phyloP scores from a whole-genome alignment of 2,888 invertebrate genomes.

The Drosophila eohydei region DNA sequence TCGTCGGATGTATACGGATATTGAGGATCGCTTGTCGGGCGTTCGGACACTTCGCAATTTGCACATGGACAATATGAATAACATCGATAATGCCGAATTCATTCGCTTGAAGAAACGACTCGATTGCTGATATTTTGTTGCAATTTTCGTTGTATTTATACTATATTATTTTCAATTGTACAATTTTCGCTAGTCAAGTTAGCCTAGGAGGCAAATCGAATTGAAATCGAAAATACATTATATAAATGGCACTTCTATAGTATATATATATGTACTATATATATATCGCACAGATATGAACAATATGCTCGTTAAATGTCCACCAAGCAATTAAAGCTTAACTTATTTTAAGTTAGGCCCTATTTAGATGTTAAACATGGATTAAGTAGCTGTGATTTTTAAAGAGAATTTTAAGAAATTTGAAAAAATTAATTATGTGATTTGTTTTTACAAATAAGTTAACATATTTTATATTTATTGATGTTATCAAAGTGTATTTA shows the following conservation, averaged over 20 bases:
- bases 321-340: slow-evolving; percentile 25
- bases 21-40: slow-evolving; percentile 81
- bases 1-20: slow-evolving; percentile 83
- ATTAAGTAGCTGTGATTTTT: slow-evolving; percentile 56
- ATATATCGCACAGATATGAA: slow-evolving; percentile 10
- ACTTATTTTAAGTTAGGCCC: slow-evolving; percentile 23
- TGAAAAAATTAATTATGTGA: slow-evolving; percentile 22
- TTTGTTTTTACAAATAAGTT: slow-evolving; percentile 17
- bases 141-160: slow-evolving; percentile 82
- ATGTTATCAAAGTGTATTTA: slow-evolving; percentile 35
- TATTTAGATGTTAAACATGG: slow-evolving; percentile 20
- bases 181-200: slow-evolving; percentile 79
- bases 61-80: slow-evolving; percentile 80
- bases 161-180: slow-evolving; percentile 84
- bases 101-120: slow-evolving; percentile 82
- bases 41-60: slow-evolving; percentile 80
- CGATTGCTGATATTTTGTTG: slow-evolving; percentile 84
- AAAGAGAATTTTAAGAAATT: not conserved
- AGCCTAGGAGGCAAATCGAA: slow-evolving; percentile 9
- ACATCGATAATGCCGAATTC: slow-evolving; percentile 82
- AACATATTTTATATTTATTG: slow-evolving; percentile 23
- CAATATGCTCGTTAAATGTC: slow-evolving; percentile 28
- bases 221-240: not conserved
- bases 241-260: slow-evolving; percentile 11
- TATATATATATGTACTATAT: slow-evolving; percentile 2